Evolutionary conservation across 2,888 invertebrate genomes (phyloP), one percentile per base, ranked within the genome.

Genomic region (Coelopa pilipes): DNA sequence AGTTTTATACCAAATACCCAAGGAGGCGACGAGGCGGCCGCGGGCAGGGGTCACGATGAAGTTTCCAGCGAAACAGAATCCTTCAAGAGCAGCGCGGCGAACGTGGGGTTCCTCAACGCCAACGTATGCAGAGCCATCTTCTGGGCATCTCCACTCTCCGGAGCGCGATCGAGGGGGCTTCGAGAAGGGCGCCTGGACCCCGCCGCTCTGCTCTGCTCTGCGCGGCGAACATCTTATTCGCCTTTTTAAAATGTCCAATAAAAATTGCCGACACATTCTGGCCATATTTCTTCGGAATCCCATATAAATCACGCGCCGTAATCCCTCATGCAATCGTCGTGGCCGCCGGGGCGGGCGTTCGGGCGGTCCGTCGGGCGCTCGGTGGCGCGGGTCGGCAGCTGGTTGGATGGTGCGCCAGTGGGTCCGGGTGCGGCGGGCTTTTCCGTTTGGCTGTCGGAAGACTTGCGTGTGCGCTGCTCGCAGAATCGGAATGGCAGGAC

Each of bases 221-320:
- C 78, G 80, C 80, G 82, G 82, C 82, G 82, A 86, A 86, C 85
- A 84, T 87, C 88, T 87, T 87, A 87, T 84, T 87, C 81, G 84
- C 86, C 79, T 86, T 87, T 87, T 87, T 86, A 86, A 87, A 87
- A 88, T 87, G 88, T 87, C 87, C 87, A 87, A 87, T 87, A 87
- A 87, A 87, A 87, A 87, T 87, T 87, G 87, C 88, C 87, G 87
- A 88, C 87, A 87, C 87, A 87, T 87, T 87, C 87, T 85, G 84
- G 87, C 87, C 86, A 87, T 87, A 88, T 88, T 87, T 87, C 88
- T 88, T 86, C 82, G 82, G 84, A 87, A 87, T 87, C 87, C 87
- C 87, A 87, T 87, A 87, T 87, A 87, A 87, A 87, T 87, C 87
- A 87, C 85, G 84, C 81, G 81, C 82, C 84, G 85, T 87, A 87